These are phyloP conservation scores for Drosophila seguyi DNA, from an alignment of 1,140 invertebrate genomes.

Conservation along the genomic window DNA sequence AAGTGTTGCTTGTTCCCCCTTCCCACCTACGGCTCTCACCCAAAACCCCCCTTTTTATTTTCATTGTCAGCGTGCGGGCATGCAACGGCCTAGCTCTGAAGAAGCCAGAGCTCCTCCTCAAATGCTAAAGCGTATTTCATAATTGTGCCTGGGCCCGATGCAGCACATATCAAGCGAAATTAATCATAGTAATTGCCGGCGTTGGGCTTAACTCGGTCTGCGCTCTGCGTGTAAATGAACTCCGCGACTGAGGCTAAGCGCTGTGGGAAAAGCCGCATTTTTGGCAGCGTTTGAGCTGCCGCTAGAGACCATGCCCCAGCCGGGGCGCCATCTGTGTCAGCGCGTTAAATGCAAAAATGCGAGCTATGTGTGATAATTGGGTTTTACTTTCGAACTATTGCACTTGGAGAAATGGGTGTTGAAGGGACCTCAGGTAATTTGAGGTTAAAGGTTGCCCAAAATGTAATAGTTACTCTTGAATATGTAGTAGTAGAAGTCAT, in stretches of 20 bases:
- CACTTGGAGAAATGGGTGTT: slow-evolving; percentile 4
- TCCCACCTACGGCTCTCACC: neutral
- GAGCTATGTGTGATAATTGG: slow-evolving; percentile 64
- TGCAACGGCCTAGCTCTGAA: slow-evolving; percentile 54
- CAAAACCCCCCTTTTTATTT: slow-evolving; percentile 20
- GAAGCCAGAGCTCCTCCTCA: slow-evolving; percentile 30
- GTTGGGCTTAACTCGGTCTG: slow-evolving; percentile 25
- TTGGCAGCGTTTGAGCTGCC: slow-evolving; percentile 58
- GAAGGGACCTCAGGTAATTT: too few species aligned
- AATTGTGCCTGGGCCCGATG: slow-evolving; percentile 59
- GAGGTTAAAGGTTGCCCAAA: neutral
- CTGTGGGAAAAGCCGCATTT: slow-evolving; percentile 73
- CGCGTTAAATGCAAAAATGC: slow-evolving; percentile 67
- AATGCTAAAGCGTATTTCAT: slow-evolving; percentile 81
- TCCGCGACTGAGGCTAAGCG: slow-evolving; percentile 33
- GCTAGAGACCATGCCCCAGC: slow-evolving; percentile 1
- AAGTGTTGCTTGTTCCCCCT: slow-evolving; percentile 43
- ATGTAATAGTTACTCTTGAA: neutral
- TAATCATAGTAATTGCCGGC: slow-evolving; percentile 72
- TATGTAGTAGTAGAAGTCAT: neutral
- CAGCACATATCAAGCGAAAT: slow-evolving; percentile 62
- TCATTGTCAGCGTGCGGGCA: slow-evolving; percentile 83
- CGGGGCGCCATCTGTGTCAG: slow-evolving; percentile 75
- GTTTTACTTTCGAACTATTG: slow-evolving; percentile 58
- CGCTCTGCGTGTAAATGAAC: slow-evolving; percentile 81